phyloP scores from a whole-genome alignment of 2,888 invertebrate genomes.

The Drosophila ezoana region DNA sequence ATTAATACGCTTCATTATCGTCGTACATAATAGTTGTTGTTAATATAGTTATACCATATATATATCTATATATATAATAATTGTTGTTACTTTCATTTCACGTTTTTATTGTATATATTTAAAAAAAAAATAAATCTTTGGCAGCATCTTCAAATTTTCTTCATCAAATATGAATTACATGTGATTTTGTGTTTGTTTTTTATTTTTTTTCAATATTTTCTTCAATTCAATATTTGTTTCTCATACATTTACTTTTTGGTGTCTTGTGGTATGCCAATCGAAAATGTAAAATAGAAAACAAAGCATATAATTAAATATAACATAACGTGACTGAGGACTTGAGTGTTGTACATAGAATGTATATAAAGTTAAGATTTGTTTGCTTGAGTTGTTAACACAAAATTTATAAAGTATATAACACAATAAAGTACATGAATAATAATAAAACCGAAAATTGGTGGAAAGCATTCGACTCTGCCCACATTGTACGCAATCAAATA shows the following conservation, averaged over 20 bases:
- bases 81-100: slow-evolving; percentile 39
- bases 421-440: slow-evolving; percentile 56
- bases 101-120: slow-evolving; percentile 34
- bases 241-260: slow-evolving; percentile 34
- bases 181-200: slow-evolving; percentile 11
- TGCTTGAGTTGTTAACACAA: slow-evolving; percentile 39
- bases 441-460: slow-evolving; percentile 55
- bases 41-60: slow-evolving; percentile 39
- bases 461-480: slow-evolving; percentile 66
- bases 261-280: slow-evolving; percentile 44
- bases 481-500: slow-evolving; percentile 50
- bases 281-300: slow-evolving; percentile 25
- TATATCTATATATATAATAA: slow-evolving; percentile 20
- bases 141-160: slow-evolving; percentile 71
- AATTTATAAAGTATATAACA: slow-evolving; percentile 49
- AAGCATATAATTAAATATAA: slow-evolving; percentile 33
- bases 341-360: slow-evolving; percentile 44
- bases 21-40: slow-evolving; percentile 41
- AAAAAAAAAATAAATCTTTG: slow-evolving; percentile 65
- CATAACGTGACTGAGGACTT: slow-evolving; percentile 48
- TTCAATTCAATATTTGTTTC: not conserved
- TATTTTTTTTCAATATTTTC: not conserved
- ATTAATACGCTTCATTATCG: slow-evolving; percentile 47
- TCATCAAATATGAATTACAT: slow-evolving; percentile 33
- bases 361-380: slow-evolving; percentile 24